Conservation (phyloP, 64 coral and sea anemone genomes). For the Hydrozoanthus tunicans region DNA sequence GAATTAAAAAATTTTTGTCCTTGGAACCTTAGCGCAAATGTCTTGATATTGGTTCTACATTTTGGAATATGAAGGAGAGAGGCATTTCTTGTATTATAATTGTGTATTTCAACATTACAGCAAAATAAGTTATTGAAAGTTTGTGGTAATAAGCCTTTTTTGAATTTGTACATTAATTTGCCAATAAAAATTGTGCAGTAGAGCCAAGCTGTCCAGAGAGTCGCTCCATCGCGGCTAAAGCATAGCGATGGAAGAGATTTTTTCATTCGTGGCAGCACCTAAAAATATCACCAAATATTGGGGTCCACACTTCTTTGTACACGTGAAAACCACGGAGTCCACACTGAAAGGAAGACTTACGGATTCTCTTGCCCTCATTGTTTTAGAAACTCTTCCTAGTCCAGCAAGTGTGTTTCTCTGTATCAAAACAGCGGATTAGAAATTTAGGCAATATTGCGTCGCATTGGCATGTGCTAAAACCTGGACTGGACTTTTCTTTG, state of each 20-base stretch:
- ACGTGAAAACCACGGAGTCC: conserved; percentile 43
- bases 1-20: no score
- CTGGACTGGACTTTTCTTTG: no score
- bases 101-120: no score
- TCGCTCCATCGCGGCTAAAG: conserved; percentile 35
- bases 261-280: conserved; percentile 54
- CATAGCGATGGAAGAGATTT: conserved; percentile 57
- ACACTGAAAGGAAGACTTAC: conserved; percentile 54
- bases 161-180: no score
- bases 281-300: conserved; percentile 47
- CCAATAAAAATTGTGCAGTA: no score
- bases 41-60: no score
- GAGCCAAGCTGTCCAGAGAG: conserved; percentile 37
- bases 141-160: no score
- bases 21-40: no score
- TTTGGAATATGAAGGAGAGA: no score
- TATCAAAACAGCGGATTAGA: not conserved
- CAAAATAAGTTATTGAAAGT: no score
- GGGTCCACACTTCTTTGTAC: conserved; percentile 63
- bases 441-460: conserved; percentile 10
- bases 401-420: conserved; percentile 16
- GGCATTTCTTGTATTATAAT: no score
- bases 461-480: not conserved
- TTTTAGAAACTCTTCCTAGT: conserved; percentile 7
- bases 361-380: conserved; percentile 51